Evolutionary conservation across 2,797 vertebrate species (phyloP), one percentile per base, ranked within the genome.

Genomic region (Sandelia bainsii): DNA sequence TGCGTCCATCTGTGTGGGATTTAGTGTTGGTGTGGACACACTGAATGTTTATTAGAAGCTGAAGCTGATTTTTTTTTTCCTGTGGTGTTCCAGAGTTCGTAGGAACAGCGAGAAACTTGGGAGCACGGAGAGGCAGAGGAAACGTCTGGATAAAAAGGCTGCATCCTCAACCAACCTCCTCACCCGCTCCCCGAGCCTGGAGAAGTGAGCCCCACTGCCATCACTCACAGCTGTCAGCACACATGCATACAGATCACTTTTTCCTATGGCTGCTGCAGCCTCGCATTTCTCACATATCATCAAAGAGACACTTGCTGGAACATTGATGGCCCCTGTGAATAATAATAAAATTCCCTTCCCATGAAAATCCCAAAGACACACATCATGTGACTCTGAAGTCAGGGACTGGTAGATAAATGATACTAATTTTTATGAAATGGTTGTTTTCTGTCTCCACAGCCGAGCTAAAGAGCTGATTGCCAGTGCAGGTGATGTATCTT

Each of bases 81-180:
- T 80, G 6, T 62, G 72, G n/a, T 3, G 56, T 52, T 70, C 7
- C 75, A 97, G 96, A 85, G 85, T 94, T 20, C 93, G 96, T 4
- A 93, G 95, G 78, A 96, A 95, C 90, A 97, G 96, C n/a, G 96
- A 96, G 72, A 96, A 95, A 37, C 83, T 94, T 42, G 72, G 69
- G 25, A 94, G 76, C 32, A 85, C 77, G 14, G 95, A 96, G n/a
- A 91, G 86, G 74, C 89, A 84, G 39, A 94, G 94, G 58, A 95
- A 96, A 85, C 94, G 93, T 12, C 93, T 97, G 77, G 94, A 95
- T 62, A 95, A 94, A 81, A 97, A 97, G 89, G 94, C 96, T 0
- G 94, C 92, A 0, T 97, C 96, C 56, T 94, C 96, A 0, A 92
- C 96, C 58, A 97, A 96, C 90, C 94, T 97, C 54, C 93, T 97